Base-by-base conservation (phyloP, 2,113 vertebrate genomes). In the Lampris megalopsis region DNA sequence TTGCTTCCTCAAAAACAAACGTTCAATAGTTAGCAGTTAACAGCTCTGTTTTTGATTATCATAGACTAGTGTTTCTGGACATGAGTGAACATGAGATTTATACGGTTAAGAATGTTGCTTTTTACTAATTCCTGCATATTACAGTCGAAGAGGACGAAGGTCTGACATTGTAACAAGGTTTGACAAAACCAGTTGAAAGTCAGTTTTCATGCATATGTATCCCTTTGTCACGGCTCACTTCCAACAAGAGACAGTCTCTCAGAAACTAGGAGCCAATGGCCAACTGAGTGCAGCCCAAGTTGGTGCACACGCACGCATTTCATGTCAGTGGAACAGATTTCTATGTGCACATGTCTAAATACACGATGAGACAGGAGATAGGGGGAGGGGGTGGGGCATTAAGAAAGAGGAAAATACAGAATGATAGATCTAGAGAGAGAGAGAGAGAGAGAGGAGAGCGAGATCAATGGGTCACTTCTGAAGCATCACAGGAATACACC, bases 281-380 rank as follows among this genome's bases (percentile, higher is more conserved):
- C 60, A 69, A 79, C 48, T 36, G 71, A 63, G 53, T 52, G 68
- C 76, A 62, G 61, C 62, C 66, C 56, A 82, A 67, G 67, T 75
- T 52, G 73, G 67, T 40, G 63, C 37, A 68, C 67, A 70, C 53
- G 45, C 48, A 80, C 61, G 71, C 70, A 71, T 87, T 85, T 80
- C 77, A 77, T 80, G 80, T 77, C 81, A 82, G 73, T 41, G 64
- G 71, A 62, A 74, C 72, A 87, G 72, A 81, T 80, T 89, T 73
- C 61, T 68, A 71, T 35, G 11, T 64, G 59, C 64, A 77, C 79
- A 45, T 75, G 67, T 83, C 59, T 68, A 64, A 79, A 61, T 1
- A 69, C 73, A 75, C 56, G 49, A 75, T 58, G 61, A 79, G 71
- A 70, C 73, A 63, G 63, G 60, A 36, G 36, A 49, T 37, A 49